These are phyloP conservation scores for Drosophila yakuba DNA, from an alignment of 1,140 invertebrate genomes.

Conservation along the genomic window DNA sequence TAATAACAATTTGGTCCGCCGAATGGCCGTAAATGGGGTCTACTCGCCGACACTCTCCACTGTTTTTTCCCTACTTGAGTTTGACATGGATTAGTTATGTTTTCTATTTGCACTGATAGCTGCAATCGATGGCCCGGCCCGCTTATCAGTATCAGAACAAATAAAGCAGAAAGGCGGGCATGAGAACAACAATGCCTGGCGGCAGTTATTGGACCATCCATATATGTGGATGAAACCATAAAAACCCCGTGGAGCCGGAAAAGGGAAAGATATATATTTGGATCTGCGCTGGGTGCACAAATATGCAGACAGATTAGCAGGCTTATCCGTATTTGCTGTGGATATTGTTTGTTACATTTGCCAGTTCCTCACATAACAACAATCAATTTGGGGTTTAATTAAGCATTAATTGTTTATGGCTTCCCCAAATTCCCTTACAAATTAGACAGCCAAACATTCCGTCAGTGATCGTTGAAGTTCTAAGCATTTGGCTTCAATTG, in stretches of 20 bases:
- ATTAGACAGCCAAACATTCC: slow-evolving; percentile 1
- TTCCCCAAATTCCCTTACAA: slow-evolving; percentile 14
- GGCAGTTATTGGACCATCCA: slow-evolving; percentile 35
- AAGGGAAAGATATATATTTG: not conserved
- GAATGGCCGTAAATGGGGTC: slow-evolving; percentile 17
- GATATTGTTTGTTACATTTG: not conserved
- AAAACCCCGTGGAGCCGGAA: not conserved
- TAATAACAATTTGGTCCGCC: slow-evolving; percentile 40
- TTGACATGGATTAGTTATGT: slow-evolving; percentile 54
- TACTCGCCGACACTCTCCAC: slow-evolving; percentile 1
- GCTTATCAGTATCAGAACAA: slow-evolving; percentile 33
- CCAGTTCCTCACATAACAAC: not conserved
- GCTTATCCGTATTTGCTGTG: not conserved
- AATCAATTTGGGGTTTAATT: slow-evolving; percentile 25
- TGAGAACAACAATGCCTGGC: slow-evolving; percentile 25
- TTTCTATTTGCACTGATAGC: slow-evolving; percentile 54
- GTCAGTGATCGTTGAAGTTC: slow-evolving; percentile 26
- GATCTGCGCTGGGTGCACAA: no score
- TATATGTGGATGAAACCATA: not conserved
- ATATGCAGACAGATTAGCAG: slow-evolving; percentile 14
- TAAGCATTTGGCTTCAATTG: slow-evolving; percentile 74
- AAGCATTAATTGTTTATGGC: slow-evolving; percentile 18
- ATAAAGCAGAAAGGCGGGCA: slow-evolving; percentile 12
- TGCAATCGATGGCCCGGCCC: slow-evolving; percentile 34
- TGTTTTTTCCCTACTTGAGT: slow-evolving; percentile 27